These are phyloP conservation scores for Clostera curtula DNA, from an alignment of 2,888 invertebrate genomes.

Conservation along the genomic window DNA sequence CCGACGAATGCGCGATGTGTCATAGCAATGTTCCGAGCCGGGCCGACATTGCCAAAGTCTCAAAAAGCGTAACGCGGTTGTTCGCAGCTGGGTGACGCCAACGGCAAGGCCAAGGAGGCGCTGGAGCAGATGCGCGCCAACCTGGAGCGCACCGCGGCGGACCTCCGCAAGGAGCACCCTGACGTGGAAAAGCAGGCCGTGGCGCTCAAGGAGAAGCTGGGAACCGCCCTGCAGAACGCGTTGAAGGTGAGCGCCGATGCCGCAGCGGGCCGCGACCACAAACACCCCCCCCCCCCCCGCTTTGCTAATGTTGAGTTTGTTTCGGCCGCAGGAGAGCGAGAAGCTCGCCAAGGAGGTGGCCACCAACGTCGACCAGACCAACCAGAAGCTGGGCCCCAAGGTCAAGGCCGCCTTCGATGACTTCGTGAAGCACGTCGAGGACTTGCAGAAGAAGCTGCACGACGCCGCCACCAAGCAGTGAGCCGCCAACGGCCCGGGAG, in stretches of 20 bases:
- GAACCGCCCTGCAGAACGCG: slow-evolving; percentile 35
- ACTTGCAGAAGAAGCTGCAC: slow-evolving; percentile 47
- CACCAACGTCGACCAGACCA: slow-evolving; percentile 39
- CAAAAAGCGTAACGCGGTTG: too few species aligned
- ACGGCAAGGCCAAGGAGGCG: slow-evolving; percentile 50
- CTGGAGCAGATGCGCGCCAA: slow-evolving; percentile 35
- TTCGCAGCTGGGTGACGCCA: slow-evolving; percentile 48
- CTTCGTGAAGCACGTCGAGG: slow-evolving; percentile 43
- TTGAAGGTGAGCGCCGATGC: slow-evolving; percentile 30
- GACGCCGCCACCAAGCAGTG: slow-evolving; percentile 50
- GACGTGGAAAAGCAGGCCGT: slow-evolving; percentile 49
- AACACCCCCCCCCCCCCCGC: background rate
- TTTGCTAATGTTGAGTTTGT: background rate
- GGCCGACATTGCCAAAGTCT: too few species aligned
- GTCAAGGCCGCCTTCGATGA: slow-evolving; percentile 49
- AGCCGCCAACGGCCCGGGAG: too few species aligned
- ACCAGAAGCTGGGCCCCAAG: slow-evolving; percentile 48
- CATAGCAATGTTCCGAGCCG: too few species aligned
- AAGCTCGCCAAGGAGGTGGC: slow-evolving; percentile 44
- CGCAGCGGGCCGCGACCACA: background rate
- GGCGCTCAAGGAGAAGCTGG: slow-evolving; percentile 35
- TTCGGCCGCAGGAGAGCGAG: slow-evolving; percentile 33
- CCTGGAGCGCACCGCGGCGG: slow-evolving; percentile 35
- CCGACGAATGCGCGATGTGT: background rate
- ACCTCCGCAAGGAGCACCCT: slow-evolving; percentile 46